Evolutionary conservation across 2,113 vertebrate species (phyloP), one percentile per base, ranked within the genome.

Genomic region (Nerophis lumbriciformis): DNA sequence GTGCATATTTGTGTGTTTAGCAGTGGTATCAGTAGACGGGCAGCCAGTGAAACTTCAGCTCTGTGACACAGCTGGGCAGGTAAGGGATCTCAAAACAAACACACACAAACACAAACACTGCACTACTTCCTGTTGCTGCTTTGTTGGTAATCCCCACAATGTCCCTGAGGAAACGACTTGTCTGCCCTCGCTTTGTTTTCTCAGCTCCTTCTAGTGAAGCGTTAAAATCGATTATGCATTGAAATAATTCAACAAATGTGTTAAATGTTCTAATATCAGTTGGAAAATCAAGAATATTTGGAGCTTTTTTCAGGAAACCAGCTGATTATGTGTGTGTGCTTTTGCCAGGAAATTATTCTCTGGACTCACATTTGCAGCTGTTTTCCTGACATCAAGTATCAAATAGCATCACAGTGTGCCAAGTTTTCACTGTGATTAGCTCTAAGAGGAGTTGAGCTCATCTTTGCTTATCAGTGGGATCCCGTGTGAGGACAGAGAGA

Each of bases 51-150:
- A 93, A 88, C 92, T 98, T 19, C 95, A 98, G 84, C 94, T 98
- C 73, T 97, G 95, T 83, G 95, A 98, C 90, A 98, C 95, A 35
- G 95, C 95, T 6, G 95, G 95, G 72, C 95, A 97, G 94, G 95
- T 98, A 79, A 92, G 93, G 93, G 80, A 78, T 56, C 57, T 66
- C 61, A 63, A n/a, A 37, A 47, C 44, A 66, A 7, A 60, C 52
- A 63, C 39, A 49, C 57, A n/a, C n/a, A n/a, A n/a, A 44, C 61
- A 21, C 55, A 63, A 16, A 59, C 37, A 35, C 57, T 19, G 35
- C 48, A 63, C 28, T 16, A 59, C 66, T 84, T 80, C 79, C 74
- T 80, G 79, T 78, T 76, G 49, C 72, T 63, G 66, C 49, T 66
- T 49, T 53, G 67, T 58, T 71, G 59, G 62, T 59, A 50, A 53